phyloP scores from a whole-genome alignment of 2,888 invertebrate genomes.

The Ormyrus labotus region DNA sequence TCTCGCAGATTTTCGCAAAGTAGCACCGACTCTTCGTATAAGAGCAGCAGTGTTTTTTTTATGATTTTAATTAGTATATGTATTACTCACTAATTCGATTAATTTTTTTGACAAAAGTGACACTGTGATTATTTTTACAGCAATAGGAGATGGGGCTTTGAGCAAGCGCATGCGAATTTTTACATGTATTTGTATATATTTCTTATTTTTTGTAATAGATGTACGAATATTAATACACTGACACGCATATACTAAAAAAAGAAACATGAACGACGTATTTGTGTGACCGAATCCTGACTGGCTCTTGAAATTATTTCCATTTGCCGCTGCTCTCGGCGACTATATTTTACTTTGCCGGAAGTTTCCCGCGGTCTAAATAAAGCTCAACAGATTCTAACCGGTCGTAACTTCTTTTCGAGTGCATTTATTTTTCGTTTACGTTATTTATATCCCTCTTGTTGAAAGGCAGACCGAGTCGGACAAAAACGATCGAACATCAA shows the following conservation, averaged over 20 bases:
- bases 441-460: neutral
- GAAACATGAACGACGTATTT: slow-evolving; percentile 10
- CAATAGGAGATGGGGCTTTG: slow-evolving; percentile 74
- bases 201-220: slow-evolving; percentile 60
- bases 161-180: slow-evolving; percentile 70
- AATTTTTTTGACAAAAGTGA: slow-evolving; percentile 63
- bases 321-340: neutral
- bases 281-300: slow-evolving; percentile 39
- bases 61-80: slow-evolving; percentile 64
- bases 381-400: neutral
- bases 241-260: slow-evolving; percentile 55
- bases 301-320: neutral
- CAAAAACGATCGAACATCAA: neutral
- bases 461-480: too few relatives aligned
- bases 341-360: too few relatives aligned
- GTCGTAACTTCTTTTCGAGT: too few relatives aligned
- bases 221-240: slow-evolving; percentile 64
- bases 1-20: slow-evolving; percentile 3
- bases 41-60: slow-evolving; percentile 60
- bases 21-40: slow-evolving; percentile 56
- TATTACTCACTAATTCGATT: slow-evolving; percentile 70
- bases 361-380: slow-evolving; percentile 1
- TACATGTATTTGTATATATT: slow-evolving; percentile 64
- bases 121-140: slow-evolving; percentile 62
- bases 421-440: slow-evolving; percentile 1